Evolutionary conservation across 2,113 vertebrate species (phyloP), one percentile per base, ranked within the genome.

Genomic region (Romanogobio albipinnatus): DNA sequence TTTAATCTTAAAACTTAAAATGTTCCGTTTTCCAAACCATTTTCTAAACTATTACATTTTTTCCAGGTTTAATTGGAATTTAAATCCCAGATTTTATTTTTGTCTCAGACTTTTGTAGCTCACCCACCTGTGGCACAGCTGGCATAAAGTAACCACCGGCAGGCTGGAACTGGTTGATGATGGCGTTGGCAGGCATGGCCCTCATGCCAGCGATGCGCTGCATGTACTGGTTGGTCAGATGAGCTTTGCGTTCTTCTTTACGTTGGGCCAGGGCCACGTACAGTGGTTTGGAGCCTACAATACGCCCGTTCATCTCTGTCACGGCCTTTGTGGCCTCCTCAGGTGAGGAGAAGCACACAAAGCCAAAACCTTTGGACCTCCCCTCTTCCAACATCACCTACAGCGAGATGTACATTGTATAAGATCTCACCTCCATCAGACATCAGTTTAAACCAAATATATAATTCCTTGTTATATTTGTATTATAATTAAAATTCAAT

Each of bases 211-310:
- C 97, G 3, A 99, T 99, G 17, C 98, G 96, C 90, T 99, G 98
- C 98, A 99, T 98, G 90, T 99, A 99, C 92, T 99, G 98, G 87
- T 99, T 99, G 53, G 98, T 99, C 29, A 99, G 95, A 73, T 99
- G 98, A 83, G 98, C 98, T 90, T 99, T 99, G 22, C 98, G 95
- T 91, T 99, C 97, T 64, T 99, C 98, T 87, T 99, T 99, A 91
- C 98, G 96, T 86, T 99, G 98, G 0, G 98, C 98, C 3, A 99
- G 95, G 0, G 98, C 98, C 59, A 99, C 98, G 0, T 99, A 99
- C 49, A 99, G 89, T 0, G 98, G 98, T 92, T 99, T 99, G 73
- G 98, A 99, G 90, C 98, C 98, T 87, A 99, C 97, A 4, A 99
- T 99, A 59, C 98, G 96, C 39, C 98, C 98, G 0, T 99, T 99